A percentile compares a stretch with the other conserved stretches of the same genome.
These are phyloP conservation scores for Brienomyrus longianalis DNA, from an alignment of 2,113 vertebrate species.

Conservation along the genomic window DNA sequence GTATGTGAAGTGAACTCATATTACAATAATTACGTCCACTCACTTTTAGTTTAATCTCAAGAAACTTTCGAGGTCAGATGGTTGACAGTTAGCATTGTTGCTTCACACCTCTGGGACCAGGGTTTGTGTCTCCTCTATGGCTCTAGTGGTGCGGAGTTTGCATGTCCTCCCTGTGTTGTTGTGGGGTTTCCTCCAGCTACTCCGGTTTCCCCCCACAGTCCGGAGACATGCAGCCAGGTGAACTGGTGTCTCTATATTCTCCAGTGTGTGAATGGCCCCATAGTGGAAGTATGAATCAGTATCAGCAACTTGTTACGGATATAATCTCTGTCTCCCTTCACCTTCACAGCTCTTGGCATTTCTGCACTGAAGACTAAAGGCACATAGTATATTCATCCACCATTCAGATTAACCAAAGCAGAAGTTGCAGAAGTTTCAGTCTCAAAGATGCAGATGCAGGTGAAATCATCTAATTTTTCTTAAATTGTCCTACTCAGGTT, in stretches of 20 bases:
- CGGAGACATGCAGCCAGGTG: not conserved
- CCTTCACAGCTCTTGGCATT: not conserved
- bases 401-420: not conserved
- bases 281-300: not conserved
- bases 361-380: not conserved
- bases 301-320: not conserved
- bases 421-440: not conserved
- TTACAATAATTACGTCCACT: not conserved
- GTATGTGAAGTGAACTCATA: not conserved
- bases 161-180: not conserved
- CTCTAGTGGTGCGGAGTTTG: not conserved
- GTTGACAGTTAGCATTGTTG: not conserved
- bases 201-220: not conserved
- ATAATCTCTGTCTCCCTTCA: not conserved
- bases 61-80: not conserved
- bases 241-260: not conserved
- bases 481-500: not conserved
- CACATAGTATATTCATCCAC: not conserved
- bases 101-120: not conserved
- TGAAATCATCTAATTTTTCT: not conserved
- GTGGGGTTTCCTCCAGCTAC: not conserved
- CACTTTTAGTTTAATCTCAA: not conserved
- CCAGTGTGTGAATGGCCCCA: not conserved
- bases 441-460: not conserved
- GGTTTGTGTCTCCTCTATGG: not conserved